Conservation (phyloP, 2,113 vertebrate species). For the Epinephelus lanceolatus region DNA sequence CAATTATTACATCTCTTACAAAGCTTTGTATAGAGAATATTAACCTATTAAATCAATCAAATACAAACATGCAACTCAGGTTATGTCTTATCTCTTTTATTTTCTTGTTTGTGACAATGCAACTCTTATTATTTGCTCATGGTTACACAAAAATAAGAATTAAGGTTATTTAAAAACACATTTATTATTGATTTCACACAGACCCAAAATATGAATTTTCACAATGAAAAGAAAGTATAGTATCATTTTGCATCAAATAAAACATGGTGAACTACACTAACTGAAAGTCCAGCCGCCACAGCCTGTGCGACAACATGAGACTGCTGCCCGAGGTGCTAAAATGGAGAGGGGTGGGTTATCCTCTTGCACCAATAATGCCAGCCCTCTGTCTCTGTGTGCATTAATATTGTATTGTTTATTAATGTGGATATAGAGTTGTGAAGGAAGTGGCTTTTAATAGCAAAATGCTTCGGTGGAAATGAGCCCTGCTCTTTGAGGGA, state of each 20-base stretch:
- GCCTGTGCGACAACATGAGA: no score
- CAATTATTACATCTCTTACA: constrained; percentile 41
- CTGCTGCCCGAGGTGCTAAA: no score
- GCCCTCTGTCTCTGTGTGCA: no score
- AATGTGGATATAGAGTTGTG: no score
- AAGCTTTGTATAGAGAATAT: constrained; percentile 29
- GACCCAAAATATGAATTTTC: neutral
- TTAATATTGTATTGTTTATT: no score
- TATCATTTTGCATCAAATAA: neutral
- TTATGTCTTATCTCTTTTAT: constrained; percentile 6
- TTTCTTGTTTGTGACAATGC: neutral
- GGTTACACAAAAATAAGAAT: neutral
- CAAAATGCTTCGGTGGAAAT: no score
- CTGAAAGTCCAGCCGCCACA: no score
- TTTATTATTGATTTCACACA: neutral
- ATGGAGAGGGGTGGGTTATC: no score
- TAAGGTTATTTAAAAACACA: neutral
- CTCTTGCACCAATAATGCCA: no score
- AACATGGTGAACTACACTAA: neutral
- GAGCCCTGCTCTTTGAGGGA: no score
- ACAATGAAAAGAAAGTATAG: neutral
- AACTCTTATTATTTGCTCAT: neutral
- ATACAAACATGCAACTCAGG: constrained; percentile 54
- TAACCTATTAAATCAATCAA: constrained; percentile 25
- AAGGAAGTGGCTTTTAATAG: no score